Evolutionary conservation across 2,113 vertebrate species (phyloP).

Genomic region (Brachyhypopomus gauderio): DNA sequence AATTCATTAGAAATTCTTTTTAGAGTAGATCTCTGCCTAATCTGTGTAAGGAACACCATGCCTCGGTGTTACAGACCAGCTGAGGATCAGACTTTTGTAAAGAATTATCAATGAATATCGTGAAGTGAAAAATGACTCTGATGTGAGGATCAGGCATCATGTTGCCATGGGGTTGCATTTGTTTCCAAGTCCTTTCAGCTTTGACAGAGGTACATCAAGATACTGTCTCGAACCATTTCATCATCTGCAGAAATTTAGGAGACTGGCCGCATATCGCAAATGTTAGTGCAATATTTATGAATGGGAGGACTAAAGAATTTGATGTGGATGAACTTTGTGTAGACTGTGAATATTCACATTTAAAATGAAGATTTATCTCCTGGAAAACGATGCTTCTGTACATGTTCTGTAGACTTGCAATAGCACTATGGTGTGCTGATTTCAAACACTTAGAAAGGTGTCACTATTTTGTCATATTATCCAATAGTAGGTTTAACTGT

Average conservation of each 20-base stretch:
- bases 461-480: constrained; percentile 57
- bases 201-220: constrained; percentile 20
- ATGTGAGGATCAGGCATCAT: neutral
- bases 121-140: neutral
- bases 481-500: constrained; percentile 64
- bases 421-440: constrained; percentile 56
- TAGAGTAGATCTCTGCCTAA: neutral
- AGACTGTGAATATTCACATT: constrained; percentile 60
- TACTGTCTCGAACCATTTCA: constrained; percentile 1
- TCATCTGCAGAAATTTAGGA: constrained; percentile 5
- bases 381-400: constrained; percentile 54
- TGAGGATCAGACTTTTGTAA: neutral
- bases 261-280: constrained; percentile 47
- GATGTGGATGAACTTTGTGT: constrained; percentile 63
- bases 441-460: constrained; percentile 47
- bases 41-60: neutral
- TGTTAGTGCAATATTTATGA: constrained; percentile 65
- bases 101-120: neutral
- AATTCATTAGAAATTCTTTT: neutral
- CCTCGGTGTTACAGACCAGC: neutral
- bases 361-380: constrained; percentile 66
- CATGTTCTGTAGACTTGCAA: constrained; percentile 65
- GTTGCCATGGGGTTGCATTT: constrained; percentile 32
- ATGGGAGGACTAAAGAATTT: constrained; percentile 53
- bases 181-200: constrained; percentile 23